Percentiles rank a stretch among this genome's conserved stretches.
Evolutionary conservation across 2,888 invertebrate species (phyloP).

Genomic region (Diaperis boleti): DNA sequence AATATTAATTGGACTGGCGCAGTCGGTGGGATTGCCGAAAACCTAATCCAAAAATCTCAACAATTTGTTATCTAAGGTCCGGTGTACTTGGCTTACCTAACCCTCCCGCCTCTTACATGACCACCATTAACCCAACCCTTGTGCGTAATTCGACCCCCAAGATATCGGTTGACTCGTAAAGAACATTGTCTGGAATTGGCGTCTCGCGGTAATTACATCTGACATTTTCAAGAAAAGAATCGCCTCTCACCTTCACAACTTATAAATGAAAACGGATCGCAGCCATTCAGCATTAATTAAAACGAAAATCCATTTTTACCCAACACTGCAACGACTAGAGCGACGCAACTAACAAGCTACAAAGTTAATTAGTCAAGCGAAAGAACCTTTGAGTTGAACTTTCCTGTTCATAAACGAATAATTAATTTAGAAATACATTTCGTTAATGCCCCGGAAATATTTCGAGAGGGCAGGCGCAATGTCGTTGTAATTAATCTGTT

Average conservation of each 20-base stretch:
- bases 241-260: not conserved
- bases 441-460: conserved; percentile 28
- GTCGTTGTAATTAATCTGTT: not conserved
- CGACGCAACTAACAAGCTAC: conserved; percentile 48
- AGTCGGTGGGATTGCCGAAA: too few species aligned
- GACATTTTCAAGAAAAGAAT: conserved; percentile 2
- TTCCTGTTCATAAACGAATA: conserved; percentile 43
- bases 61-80: too few species aligned
- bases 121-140: not conserved
- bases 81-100: too few species aligned
- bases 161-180: not conserved
- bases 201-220: conserved; percentile 3
- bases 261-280: conserved; percentile 3
- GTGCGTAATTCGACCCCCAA: not conserved
- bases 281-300: conserved; percentile 48
- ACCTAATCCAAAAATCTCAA: too few species aligned
- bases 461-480: conserved; percentile 10
- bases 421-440: conserved; percentile 44
- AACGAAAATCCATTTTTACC: conserved; percentile 47
- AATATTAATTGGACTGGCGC: too few species aligned
- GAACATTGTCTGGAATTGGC: not conserved
- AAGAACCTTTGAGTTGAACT: conserved; percentile 47
- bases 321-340: conserved; percentile 43
- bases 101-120: too few species aligned
- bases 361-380: conserved; percentile 48